These are phyloP conservation scores for Helleia helle DNA, from an alignment of 2,888 invertebrate species.

Conservation along the genomic window DNA sequence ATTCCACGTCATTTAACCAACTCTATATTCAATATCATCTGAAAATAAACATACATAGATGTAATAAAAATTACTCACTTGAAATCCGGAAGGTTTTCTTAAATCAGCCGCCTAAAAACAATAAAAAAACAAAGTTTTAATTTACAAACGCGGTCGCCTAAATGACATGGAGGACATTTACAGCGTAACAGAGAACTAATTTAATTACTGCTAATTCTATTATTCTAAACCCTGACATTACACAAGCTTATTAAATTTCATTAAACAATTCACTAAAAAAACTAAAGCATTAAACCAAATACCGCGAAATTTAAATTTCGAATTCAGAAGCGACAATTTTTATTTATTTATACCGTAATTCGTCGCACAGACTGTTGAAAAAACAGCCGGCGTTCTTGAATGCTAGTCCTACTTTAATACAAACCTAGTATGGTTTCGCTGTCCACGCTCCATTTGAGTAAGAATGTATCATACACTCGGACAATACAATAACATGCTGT, in stretches of 20 bases:
- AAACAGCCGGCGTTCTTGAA: conserved; percentile 51
- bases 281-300: not conserved
- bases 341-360: conserved; percentile 18
- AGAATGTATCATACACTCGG: conserved; percentile 57
- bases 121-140: not conserved
- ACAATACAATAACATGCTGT: conserved; percentile 13
- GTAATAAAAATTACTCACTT: not conserved
- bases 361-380: conserved; percentile 27
- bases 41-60: too few species aligned
- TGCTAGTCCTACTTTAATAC: conserved; percentile 46
- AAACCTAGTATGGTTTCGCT: conserved; percentile 39
- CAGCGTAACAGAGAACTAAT: conserved; percentile 41
- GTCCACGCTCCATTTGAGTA: conserved; percentile 63
- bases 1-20: too few species aligned
- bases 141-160: not conserved
- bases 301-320: conserved; percentile 11
- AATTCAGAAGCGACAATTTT: conserved; percentile 12
- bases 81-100: not conserved
- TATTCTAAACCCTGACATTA: conserved; percentile 41
- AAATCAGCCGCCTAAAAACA: not conserved
- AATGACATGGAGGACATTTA: conserved; percentile 11
- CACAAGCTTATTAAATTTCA: conserved; percentile 1
- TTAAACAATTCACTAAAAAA: not conserved
- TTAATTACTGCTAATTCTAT: conserved; percentile 66
- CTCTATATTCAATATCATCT: too few species aligned